Evolutionary conservation across 2,113 vertebrate species (phyloP).

Genomic region (Cardinalis cardinalis): DNA sequence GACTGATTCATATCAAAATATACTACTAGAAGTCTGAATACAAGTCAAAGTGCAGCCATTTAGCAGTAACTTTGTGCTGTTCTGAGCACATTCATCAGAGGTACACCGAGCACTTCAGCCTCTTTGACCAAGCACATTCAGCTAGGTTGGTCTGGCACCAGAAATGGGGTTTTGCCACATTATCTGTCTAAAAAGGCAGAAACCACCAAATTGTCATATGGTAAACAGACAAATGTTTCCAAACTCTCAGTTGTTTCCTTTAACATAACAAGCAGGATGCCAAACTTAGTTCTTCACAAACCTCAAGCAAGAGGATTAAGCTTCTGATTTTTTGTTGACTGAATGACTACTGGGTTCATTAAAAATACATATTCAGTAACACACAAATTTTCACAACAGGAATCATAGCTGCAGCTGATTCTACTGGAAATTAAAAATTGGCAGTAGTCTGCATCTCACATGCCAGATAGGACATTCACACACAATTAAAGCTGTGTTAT

Average conservation of each 20-base stretch:
- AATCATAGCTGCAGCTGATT: not conserved
- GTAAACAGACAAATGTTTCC: not conserved
- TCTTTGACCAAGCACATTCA: not conserved
- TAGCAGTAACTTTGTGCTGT: not conserved
- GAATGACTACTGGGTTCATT: not conserved
- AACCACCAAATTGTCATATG: not conserved
- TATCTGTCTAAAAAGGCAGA: not conserved
- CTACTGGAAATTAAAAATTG: constrained; percentile 8
- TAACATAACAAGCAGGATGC: not conserved
- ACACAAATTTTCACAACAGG: not conserved
- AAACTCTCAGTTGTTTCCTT: not conserved
- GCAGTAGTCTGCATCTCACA: not conserved
- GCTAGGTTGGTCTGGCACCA: not conserved
- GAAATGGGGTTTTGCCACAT: not conserved
- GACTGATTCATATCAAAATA: not conserved
- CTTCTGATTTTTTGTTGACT: not conserved
- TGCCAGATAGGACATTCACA: not conserved
- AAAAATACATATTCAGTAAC: not conserved
- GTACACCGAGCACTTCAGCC: not conserved
- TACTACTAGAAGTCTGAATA: not conserved
- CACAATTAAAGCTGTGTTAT: not conserved
- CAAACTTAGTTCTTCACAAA: not conserved
- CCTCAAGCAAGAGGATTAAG: not conserved
- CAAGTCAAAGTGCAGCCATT: not conserved
- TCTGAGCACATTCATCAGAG: not conserved